Conservation (phyloP, 1,140 invertebrate genomes). For the Tetragonula clypearis region DNA sequence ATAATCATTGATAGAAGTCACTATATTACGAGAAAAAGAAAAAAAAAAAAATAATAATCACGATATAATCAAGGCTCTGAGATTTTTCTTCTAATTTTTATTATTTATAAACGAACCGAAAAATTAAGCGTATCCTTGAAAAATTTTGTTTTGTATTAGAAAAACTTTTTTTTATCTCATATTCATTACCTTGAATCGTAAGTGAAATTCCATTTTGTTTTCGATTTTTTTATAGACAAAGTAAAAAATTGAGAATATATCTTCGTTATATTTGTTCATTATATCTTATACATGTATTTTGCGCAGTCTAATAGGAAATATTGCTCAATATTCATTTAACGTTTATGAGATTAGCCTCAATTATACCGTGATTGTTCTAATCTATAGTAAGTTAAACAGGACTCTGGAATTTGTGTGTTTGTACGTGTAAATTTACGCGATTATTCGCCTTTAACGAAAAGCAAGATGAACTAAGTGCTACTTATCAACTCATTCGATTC, state of each 20-base stretch:
- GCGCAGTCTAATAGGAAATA: not conserved
- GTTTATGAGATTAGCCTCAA: not conserved
- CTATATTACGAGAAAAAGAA: not conserved
- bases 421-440: slow-evolving; percentile 24
- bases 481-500: slow-evolving; percentile 7
- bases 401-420: slow-evolving; percentile 1
- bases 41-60: not conserved
- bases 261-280: not conserved
- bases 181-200: too few relatives aligned
- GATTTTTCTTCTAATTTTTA: not conserved
- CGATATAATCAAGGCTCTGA: slow-evolving; percentile 8
- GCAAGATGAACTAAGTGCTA: not conserved
- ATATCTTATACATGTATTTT: not conserved
- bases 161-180: too few relatives aligned
- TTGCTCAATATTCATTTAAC: not conserved
- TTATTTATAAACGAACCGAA: not conserved
- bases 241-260: too few relatives aligned
- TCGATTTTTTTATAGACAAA: too few relatives aligned
- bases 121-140: not conserved
- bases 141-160: not conserved
- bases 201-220: too few relatives aligned
- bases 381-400: slow-evolving; percentile 1
- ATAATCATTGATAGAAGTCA: slow-evolving; percentile 38
- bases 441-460: not conserved
- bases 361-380: slow-evolving; percentile 26